Conservation (phyloP, 2,113 vertebrate genomes). For the Sander vitreus region DNA sequence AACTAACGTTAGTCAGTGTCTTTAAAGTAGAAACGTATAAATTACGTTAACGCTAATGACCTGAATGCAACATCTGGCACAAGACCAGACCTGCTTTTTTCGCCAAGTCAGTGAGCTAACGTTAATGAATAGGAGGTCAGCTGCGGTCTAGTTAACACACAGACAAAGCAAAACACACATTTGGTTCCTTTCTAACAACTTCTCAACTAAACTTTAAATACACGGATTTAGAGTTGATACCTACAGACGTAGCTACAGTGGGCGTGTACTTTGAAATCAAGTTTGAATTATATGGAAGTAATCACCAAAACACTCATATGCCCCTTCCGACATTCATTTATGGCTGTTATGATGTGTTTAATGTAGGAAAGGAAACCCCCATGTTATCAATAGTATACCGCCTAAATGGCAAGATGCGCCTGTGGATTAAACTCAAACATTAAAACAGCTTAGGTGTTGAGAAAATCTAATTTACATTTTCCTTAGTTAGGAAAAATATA, state of each 20-base stretch:
- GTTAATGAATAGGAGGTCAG: neutral
- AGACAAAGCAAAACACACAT: neutral
- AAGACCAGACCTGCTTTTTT: neutral
- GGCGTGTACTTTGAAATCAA: too few relatives aligned
- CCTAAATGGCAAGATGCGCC: neutral
- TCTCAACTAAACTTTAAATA: neutral
- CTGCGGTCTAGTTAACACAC: neutral
- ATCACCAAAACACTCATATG: neutral
- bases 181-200: too few relatives aligned
- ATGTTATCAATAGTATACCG: neutral
- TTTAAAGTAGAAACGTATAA: neutral
- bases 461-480: too few relatives aligned
- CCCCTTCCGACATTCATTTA: neutral
- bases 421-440: neutral
- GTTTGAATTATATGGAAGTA: neutral
- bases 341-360: neutral
- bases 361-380: neutral
- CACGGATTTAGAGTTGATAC: fast-evolving
- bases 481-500: too few relatives aligned
- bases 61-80: neutral
- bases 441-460: too few relatives aligned
- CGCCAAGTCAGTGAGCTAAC: neutral
- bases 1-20: neutral
- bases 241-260: neutral
- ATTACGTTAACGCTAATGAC: neutral